phyloP scores from a whole-genome alignment of 1,140 invertebrate genomes.

The Penaeus vannamei region DNA sequence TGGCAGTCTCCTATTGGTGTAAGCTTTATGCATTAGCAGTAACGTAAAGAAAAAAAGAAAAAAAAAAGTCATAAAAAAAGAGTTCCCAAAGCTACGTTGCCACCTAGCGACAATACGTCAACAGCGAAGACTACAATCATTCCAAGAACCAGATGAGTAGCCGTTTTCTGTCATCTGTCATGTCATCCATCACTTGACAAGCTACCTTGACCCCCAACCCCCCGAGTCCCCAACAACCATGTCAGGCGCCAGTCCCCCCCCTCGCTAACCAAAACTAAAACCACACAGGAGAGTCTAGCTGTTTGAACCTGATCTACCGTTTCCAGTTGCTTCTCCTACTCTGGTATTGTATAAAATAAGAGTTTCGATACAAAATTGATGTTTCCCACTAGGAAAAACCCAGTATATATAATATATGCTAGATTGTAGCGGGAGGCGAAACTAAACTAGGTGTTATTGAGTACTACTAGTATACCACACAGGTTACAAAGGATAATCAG shows the following conservation, averaged over 20 bases:
- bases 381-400: conserved; percentile 63
- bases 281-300: conserved; percentile 59
- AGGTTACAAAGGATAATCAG: conserved; percentile 60
- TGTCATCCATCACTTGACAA: conserved; percentile 37
- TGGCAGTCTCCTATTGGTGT: conserved; percentile 60
- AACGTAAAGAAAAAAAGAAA: conserved; percentile 20
- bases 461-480: conserved; percentile 64
- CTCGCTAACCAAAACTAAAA: conserved; percentile 55
- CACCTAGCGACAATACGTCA: conserved; percentile 55
- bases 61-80: too few relatives aligned
- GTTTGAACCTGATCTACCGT: conserved; percentile 56
- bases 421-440: conserved; percentile 63
- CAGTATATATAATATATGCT: conserved; percentile 65
- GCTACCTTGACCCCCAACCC: conserved; percentile 21
- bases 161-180: conserved; percentile 19
- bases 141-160: conserved; percentile 57
- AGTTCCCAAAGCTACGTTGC: not conserved
- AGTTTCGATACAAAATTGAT: conserved; percentile 64
- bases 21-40: conserved; percentile 52
- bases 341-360: conserved; percentile 61
- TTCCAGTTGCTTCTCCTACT: conserved; percentile 63
- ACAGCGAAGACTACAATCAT: conserved; percentile 61
- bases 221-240: conserved; percentile 4
- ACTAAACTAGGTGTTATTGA: conserved; percentile 64
- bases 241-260: conserved; percentile 21